These are phyloP conservation scores for Polymixis lichenea DNA, from an alignment of 2,888 invertebrate genomes.

Conservation along the genomic window DNA sequence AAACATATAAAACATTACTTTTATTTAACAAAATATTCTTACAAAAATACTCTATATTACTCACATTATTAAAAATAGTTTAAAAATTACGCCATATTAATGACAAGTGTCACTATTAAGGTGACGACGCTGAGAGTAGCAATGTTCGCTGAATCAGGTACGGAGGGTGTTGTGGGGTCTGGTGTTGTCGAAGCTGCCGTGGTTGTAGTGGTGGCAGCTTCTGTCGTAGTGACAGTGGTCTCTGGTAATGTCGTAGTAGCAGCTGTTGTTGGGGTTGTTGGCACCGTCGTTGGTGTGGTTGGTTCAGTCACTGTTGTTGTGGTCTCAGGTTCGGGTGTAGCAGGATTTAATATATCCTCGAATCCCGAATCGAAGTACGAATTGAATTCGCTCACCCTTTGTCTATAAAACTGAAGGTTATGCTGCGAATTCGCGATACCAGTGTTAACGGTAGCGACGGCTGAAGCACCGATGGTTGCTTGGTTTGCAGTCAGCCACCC, in stretches of 20 bases:
- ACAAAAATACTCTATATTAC: slow-evolving; percentile 37
- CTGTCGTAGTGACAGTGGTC: background rate
- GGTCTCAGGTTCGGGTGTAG: slow-evolving; percentile 5
- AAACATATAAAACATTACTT: slow-evolving; percentile 36
- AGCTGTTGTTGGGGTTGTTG: background rate
- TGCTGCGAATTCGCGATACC: slow-evolving; percentile 73
- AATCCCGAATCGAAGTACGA: slow-evolving; percentile 81
- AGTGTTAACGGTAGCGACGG: slow-evolving; percentile 69
- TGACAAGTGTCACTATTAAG: slow-evolving; percentile 73
- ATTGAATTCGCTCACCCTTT: slow-evolving; percentile 75
- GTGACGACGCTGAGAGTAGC: slow-evolving; percentile 76
- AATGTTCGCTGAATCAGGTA: slow-evolving; percentile 74
- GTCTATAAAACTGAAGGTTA: slow-evolving; percentile 77
- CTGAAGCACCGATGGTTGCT: slow-evolving; percentile 69
- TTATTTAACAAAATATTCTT: slow-evolving; percentile 32
- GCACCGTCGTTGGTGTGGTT: background rate
- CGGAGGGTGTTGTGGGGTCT: background rate
- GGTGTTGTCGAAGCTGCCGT: slow-evolving; percentile 11
- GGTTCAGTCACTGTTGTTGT: background rate
- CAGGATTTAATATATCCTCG: slow-evolving; percentile 66
- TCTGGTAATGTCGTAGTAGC: background rate
- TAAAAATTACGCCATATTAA: slow-evolving; percentile 67
- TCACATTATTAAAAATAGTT: slow-evolving; percentile 19
- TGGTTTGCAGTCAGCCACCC: slow-evolving; percentile 77
- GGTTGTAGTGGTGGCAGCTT: background rate